A percentile compares a stretch with the other conserved stretches of the same genome.
Conservation (phyloP, 2,888 invertebrate species). For the Altica lythri region DNA sequence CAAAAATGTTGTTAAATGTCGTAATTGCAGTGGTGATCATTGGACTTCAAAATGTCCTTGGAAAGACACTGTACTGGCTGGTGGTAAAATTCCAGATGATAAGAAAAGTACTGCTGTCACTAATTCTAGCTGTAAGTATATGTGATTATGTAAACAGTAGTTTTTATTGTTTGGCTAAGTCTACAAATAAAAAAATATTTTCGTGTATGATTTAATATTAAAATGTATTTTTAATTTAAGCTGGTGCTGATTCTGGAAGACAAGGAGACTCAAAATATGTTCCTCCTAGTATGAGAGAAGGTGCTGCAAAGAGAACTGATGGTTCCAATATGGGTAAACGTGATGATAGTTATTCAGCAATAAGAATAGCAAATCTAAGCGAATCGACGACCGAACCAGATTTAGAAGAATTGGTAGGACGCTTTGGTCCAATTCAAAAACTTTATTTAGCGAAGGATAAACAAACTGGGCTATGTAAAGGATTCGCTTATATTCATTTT, state of each 20-base stretch:
- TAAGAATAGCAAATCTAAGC: conserved; percentile 95
- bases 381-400: conserved; percentile 95
- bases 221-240: conserved; percentile 21
- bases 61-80: conserved; percentile 84
- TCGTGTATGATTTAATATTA: conserved; percentile 11
- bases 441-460: conserved; percentile 96
- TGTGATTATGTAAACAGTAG: not conserved
- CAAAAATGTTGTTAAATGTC: conserved; percentile 81
- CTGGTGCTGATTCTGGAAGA: conserved; percentile 46
- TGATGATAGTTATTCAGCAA: conserved; percentile 82
- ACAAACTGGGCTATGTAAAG: conserved; percentile 85
- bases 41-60: conserved; percentile 99
- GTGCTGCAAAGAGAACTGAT: conserved; percentile 71
- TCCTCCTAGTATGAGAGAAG: conserved; percentile 87
- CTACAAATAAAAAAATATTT: not conserved
- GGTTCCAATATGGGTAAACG: conserved; percentile 68
- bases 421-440: conserved; percentile 91
- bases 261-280: conserved; percentile 74
- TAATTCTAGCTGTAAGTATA: not conserved
- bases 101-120: not conserved
- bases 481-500: conserved; percentile 98
- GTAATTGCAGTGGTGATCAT: conserved; percentile 94
- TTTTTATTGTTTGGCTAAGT: not conserved
- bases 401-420: conserved; percentile 92
- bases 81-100: conserved; percentile 58